Percentiles rank a stretch among this genome's conserved stretches.
phyloP scores from a whole-genome alignment of 1,140 invertebrate genomes.

The Drosophila sp. region DNA sequence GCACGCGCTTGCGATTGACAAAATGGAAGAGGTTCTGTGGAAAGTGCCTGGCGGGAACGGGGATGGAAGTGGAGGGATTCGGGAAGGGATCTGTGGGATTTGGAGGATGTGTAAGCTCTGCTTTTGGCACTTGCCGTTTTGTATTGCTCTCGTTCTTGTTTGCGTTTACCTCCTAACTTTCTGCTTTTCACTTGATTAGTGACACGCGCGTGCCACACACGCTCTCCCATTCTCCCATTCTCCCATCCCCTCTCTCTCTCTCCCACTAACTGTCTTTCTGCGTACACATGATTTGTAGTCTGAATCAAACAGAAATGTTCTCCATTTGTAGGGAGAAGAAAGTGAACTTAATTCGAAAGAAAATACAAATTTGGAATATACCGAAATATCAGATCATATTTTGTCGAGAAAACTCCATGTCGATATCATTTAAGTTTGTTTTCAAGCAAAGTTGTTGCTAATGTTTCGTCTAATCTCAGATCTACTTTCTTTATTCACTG shows the following conservation, averaged over 20 bases:
- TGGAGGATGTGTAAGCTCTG: slow-evolving; percentile 14
- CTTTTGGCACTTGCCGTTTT: slow-evolving; percentile 40
- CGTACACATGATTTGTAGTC: slow-evolving; percentile 38
- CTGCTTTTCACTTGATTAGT: slow-evolving; percentile 67
- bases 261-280: slow-evolving; percentile 28
- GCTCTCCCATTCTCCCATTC: background rate
- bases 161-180: slow-evolving; percentile 28
- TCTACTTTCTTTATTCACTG: slow-evolving; percentile 1
- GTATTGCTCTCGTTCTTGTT: slow-evolving; percentile 33
- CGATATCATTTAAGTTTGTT: background rate
- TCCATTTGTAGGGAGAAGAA: slow-evolving; percentile 13
- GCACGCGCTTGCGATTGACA: slow-evolving; percentile 67
- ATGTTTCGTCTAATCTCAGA: slow-evolving; percentile 12
- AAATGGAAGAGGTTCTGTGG: slow-evolving; percentile 17
- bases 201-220: slow-evolving; percentile 63
- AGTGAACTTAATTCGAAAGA: slow-evolving; percentile 29
- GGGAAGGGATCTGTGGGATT: background rate
- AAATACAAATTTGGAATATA: slow-evolving; percentile 4
- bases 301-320: slow-evolving; percentile 48
- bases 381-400: slow-evolving; percentile 1
- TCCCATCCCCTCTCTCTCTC: background rate
- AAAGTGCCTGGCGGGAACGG: background rate
- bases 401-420: slow-evolving; percentile 15
- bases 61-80: too few relatives aligned
- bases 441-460: background rate